Evolutionary conservation across 2,888 invertebrate species (phyloP).

Genomic region (Fragum sueziense): DNA sequence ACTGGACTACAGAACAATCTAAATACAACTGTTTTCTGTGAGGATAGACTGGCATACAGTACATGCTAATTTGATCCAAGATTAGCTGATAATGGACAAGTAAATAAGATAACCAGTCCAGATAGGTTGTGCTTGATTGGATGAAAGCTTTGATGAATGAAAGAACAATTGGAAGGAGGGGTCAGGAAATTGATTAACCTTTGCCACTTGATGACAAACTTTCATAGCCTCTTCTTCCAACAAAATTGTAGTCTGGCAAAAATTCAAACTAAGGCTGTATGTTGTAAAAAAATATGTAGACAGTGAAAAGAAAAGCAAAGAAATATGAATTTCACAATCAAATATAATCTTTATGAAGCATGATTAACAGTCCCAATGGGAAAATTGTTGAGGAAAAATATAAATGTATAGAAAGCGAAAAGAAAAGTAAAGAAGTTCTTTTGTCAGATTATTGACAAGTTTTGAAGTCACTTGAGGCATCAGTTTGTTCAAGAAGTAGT

Average conservation of each 20-base stretch:
- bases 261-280: no score
- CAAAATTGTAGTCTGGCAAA: no score
- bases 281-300: no score
- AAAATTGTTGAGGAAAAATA: no score
- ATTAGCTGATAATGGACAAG: slow-evolving; percentile 16
- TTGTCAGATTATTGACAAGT: neutral
- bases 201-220: neutral
- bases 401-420: no score
- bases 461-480: neutral
- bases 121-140: slow-evolving; percentile 1
- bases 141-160: slow-evolving; percentile 23
- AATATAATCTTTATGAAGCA: no score
- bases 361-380: no score
- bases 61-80: slow-evolving; percentile 17
- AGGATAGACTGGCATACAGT: slow-evolving; percentile 13
- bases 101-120: slow-evolving; percentile 16
- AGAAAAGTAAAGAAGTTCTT: neutral
- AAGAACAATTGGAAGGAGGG: neutral
- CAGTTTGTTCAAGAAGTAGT: neutral
- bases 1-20: slow-evolving; percentile 1
- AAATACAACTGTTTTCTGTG: slow-evolving; percentile 19
- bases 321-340: no score
- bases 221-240: neutral
- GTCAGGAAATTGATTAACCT: neutral
- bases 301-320: no score